These are phyloP conservation scores for Ophioderma brevispina DNA, from an alignment of 35 echinoderm and acorn worm genomes.

Conservation along the genomic window DNA sequence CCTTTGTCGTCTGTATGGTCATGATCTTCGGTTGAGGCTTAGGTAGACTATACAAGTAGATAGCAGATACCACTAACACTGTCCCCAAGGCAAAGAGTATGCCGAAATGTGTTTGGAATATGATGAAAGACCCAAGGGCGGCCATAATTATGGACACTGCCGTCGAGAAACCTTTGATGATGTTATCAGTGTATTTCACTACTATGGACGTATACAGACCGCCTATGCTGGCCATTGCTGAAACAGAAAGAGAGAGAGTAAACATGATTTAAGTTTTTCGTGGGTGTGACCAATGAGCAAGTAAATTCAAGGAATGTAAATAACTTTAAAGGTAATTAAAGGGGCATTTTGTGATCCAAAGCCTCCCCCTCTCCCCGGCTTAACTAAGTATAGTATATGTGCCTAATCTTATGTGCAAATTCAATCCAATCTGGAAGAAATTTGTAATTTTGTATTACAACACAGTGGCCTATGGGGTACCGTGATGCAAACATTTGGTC, in stretches of 20 bases:
- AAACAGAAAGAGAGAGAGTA: constrained; percentile 18
- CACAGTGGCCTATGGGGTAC: no score
- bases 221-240: constrained; percentile 91
- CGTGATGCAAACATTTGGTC: no score
- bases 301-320: no score
- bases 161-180: constrained; percentile 98
- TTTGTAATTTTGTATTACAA: no score
- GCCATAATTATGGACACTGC: constrained; percentile 91
- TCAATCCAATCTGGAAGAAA: no score
- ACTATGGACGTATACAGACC: constrained; percentile 96
- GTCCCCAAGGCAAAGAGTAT: constrained; percentile 57
- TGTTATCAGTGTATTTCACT: constrained; percentile 97
- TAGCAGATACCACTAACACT: constrained; percentile 67
- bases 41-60: constrained; percentile 90
- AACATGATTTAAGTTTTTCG: no score
- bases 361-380: no score
- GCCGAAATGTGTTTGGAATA: constrained; percentile 77
- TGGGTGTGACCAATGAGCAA: no score
- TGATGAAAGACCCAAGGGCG: constrained; percentile 68
- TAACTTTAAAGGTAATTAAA: no score
- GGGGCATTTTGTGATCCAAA: no score
- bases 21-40: constrained; percentile 36
- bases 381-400: no score
- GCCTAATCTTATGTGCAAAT: no score
- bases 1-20: constrained; percentile 19